phyloP scores from a whole-genome alignment of 2,888 invertebrate genomes.

The Acronicta alni region DNA sequence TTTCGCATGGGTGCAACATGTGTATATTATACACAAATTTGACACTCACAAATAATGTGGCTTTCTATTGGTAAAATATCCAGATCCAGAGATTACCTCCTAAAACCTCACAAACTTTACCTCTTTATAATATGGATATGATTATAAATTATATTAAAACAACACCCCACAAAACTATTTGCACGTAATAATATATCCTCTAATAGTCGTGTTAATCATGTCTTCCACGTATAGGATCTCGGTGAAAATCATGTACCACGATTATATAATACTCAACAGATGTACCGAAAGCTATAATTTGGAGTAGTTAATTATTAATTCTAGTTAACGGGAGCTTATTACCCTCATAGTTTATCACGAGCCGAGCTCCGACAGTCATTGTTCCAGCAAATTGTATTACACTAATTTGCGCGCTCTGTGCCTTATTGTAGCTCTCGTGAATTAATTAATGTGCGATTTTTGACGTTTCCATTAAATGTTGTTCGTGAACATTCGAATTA shows the following conservation, averaged over 20 bases:
- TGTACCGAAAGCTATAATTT: slow-evolving; percentile 32
- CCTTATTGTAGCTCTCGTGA: slow-evolving; percentile 42
- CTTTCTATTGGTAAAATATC: too few species aligned
- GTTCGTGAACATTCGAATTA: slow-evolving; percentile 26
- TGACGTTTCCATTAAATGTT: slow-evolving; percentile 53
- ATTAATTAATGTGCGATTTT: slow-evolving; percentile 53
- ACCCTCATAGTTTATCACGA: slow-evolving; percentile 47
- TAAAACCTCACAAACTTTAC: too few species aligned
- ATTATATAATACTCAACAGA: slow-evolving; percentile 15
- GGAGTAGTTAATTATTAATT: slow-evolving; percentile 52
- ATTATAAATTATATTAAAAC: too few species aligned
- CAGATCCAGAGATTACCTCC: too few species aligned
- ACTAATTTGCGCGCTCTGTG: slow-evolving; percentile 40
- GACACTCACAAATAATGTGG: too few species aligned
- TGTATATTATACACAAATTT: too few species aligned
- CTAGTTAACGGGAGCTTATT: slow-evolving; percentile 47
- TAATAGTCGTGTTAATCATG: background rate
- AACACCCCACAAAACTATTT: too few species aligned
- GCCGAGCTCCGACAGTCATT: slow-evolving; percentile 41
- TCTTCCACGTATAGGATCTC: background rate
- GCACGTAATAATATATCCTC: background rate
- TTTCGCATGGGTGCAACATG: too few species aligned
- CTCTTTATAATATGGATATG: too few species aligned
- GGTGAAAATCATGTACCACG: slow-evolving; percentile 6
- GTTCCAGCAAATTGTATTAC: slow-evolving; percentile 47